Conservation (phyloP, 2,113 vertebrate genomes). For the Halichoeres trimaculatus region DNA sequence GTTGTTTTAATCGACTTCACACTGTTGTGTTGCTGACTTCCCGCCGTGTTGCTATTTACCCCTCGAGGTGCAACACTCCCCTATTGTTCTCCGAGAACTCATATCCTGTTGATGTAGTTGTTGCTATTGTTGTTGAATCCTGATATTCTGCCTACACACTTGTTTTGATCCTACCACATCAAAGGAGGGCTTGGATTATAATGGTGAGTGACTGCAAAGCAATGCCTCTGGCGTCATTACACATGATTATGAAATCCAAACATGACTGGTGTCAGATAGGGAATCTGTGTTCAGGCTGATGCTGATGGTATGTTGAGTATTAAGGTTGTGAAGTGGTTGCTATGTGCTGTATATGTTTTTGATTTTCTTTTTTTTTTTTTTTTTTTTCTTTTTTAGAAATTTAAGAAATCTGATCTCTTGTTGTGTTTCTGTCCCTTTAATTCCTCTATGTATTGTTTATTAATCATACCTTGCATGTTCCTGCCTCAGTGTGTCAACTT, state of each 20-base stretch:
- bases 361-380: too few species aligned
- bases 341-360: too few species aligned
- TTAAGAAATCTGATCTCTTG: too few species aligned
- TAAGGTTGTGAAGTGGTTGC: too few species aligned
- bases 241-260: constrained; percentile 59
- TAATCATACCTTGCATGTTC: too few species aligned
- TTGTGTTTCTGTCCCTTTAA: too few species aligned
- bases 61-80: constrained; percentile 62
- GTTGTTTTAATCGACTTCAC: constrained; percentile 32
- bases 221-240: constrained; percentile 61
- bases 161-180: constrained; percentile 73
- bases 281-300: constrained; percentile 17
- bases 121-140: constrained; percentile 61
- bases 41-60: constrained; percentile 48
- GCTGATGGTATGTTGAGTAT: constrained; percentile 19
- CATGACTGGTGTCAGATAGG: constrained; percentile 47
- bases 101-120: constrained; percentile 56
- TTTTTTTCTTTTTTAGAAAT: too few species aligned
- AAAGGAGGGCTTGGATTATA: constrained; percentile 62
- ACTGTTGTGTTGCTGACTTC: constrained; percentile 24
- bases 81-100: constrained; percentile 56
- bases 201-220: constrained; percentile 35
- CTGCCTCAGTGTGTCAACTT: too few species aligned
- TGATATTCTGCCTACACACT: constrained; percentile 52
- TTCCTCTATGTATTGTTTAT: too few species aligned